Conservation (phyloP, 2,888 invertebrate species). For the Lingula anatina region DNA sequence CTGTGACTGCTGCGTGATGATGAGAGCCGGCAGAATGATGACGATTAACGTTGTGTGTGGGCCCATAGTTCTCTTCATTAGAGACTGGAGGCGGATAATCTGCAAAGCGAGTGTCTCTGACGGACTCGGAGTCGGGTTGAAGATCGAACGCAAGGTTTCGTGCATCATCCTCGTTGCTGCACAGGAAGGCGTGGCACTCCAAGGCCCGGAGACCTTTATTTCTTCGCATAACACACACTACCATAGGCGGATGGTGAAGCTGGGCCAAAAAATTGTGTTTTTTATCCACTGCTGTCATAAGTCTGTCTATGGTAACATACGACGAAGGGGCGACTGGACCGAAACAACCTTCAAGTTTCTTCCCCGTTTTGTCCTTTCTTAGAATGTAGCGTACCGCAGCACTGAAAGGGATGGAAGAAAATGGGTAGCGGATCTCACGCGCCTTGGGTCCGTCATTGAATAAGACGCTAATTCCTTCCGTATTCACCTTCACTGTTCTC, state of each 20-base stretch:
- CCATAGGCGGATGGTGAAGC: slow-evolving; percentile 89
- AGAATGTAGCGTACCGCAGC: slow-evolving; percentile 37
- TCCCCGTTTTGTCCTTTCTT: slow-evolving; percentile 42
- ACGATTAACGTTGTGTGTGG: too few relatives aligned
- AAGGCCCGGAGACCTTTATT: slow-evolving; percentile 96
- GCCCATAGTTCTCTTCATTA: too few relatives aligned
- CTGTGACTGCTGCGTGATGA: too few relatives aligned
- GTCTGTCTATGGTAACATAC: slow-evolving; percentile 36
- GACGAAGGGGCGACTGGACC: slow-evolving; percentile 62
- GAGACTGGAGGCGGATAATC: too few relatives aligned
- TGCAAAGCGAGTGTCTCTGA: too few relatives aligned
- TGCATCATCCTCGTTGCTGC: slow-evolving; percentile 59
- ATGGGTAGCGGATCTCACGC: slow-evolving; percentile 60
- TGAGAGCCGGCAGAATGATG: too few relatives aligned
- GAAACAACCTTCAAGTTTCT: slow-evolving; percentile 56
- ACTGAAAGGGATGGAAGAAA: slow-evolving; percentile 57
- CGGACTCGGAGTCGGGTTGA: too few relatives aligned
- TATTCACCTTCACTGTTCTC: slow-evolving; percentile 64
- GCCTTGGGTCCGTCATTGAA: slow-evolving; percentile 94
- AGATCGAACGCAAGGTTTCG: too few relatives aligned
- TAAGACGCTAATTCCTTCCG: slow-evolving; percentile 84
- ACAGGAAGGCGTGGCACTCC: slow-evolving; percentile 98
- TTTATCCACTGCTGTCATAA: slow-evolving; percentile 89
- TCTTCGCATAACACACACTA: slow-evolving; percentile 91
- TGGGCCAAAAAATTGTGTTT: slow-evolving; percentile 90